These are phyloP conservation scores for Sycobia sp. DNA, from an alignment of 1,140 invertebrate genomes.

Conservation along the genomic window DNA sequence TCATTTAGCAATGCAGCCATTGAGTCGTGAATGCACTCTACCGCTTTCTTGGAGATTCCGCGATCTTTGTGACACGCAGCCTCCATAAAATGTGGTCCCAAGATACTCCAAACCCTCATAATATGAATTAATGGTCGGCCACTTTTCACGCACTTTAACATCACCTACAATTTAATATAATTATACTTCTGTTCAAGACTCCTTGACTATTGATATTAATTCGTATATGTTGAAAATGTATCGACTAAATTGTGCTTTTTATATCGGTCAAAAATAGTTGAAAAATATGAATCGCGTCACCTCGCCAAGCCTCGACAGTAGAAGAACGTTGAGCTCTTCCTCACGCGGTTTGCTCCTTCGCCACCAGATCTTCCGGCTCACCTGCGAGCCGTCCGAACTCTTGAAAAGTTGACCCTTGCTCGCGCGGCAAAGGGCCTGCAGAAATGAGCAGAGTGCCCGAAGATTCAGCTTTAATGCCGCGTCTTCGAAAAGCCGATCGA, in stretches of 20 bases:
- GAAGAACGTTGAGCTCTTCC: constrained; percentile 64
- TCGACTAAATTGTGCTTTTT: too few species aligned
- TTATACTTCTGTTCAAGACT: neutral
- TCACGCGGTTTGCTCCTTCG: constrained; percentile 59
- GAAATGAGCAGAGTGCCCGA: constrained; percentile 78
- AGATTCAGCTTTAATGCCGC: constrained; percentile 87
- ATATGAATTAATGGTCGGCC: constrained; percentile 87
- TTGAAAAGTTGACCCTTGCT: constrained; percentile 79
- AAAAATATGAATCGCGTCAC: too few species aligned
- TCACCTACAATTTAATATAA: constrained; percentile 49
- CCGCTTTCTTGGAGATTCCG: constrained; percentile 87
- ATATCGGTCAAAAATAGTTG: too few species aligned
- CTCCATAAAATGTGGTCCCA: constrained; percentile 91
- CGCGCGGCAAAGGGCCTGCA: constrained; percentile 79
- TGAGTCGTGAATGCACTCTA: constrained; percentile 91
- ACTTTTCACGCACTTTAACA: constrained; percentile 83
- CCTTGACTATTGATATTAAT: too few species aligned
- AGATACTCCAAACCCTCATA: constrained; percentile 87
- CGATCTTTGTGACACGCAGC: constrained; percentile 90
- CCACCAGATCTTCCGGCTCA: constrained; percentile 64
- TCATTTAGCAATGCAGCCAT: constrained; percentile 87
- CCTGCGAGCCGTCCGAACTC: constrained; percentile 54
- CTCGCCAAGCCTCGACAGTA: constrained; percentile 83
- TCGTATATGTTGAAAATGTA: too few species aligned
- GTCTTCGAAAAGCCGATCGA: constrained; percentile 83